Evolutionary conservation across 2,888 invertebrate species (phyloP), one percentile per base, ranked within the genome.

Genomic region (Campoletis raptor): DNA sequence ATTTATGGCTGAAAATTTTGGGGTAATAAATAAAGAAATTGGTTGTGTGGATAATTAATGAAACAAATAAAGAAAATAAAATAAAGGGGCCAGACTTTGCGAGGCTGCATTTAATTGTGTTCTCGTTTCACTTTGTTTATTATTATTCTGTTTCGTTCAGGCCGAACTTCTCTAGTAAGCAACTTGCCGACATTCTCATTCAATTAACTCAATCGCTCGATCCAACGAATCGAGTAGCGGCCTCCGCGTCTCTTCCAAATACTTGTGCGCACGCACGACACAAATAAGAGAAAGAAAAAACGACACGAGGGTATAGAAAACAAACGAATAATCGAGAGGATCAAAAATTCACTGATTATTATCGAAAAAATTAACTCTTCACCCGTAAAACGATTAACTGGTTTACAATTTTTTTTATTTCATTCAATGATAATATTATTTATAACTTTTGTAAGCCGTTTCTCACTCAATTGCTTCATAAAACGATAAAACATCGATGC

Each of bases 21-120:
- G 30, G 15, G 21, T 1, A 18, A 15, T 8, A 15, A 42, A 21
- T 9, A 8, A n/a, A 42, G 67, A 48, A 72, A 18, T 8, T 9
- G 45, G 48, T 30, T 7, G 30, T 30, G 10, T n/a, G 12, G 40
- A 52, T 54, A 12, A 18, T 52, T n/a, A 73, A 21, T 21, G 54
- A 54, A 54, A 9, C 37, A 54, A 40, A 40, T 21, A 9, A 45
- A 42, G 57, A 67, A 42, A 54, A 73, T 18, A 52, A 15, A 40
- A 78, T 61, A 24, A 36, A 67, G 36, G 42, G 67, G 52, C 36
- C 45, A 54, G 79, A 81, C 66, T 81, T 83, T 86, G 86, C 64
- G 80, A 74, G 86, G 86, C 81, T 86, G 15, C 86, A 81, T 81
- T 86, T 86, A 81, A 86, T 86, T 84, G 84, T 67, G 24, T 42